Base-by-base conservation (phyloP, 2,113 vertebrate genomes). In the Cichladusa arquata region DNA sequence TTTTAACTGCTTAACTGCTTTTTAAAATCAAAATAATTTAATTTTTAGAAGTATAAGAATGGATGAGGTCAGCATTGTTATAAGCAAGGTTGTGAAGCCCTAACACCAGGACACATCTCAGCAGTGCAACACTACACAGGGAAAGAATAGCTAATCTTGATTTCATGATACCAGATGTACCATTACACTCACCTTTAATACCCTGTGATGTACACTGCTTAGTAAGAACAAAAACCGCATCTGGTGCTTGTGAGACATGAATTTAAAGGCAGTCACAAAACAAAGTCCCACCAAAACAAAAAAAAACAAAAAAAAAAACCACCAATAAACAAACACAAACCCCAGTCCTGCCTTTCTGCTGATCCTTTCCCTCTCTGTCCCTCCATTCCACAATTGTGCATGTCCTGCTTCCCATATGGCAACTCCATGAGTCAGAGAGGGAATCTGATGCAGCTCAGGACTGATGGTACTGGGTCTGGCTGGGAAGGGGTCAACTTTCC, bases 201-300 rank as follows among this genome's bases (percentile, higher is more conserved):
- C 18, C 18, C n/a, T 19, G 33, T 54, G 62, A 47, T 9, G 3
- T 40, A 12, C 5, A 5, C 4, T 73, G 44, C 14, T 56, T 19
- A 76, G 9, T 28, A 54, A 77, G 48, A 23, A 56, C 14, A 81
- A 90, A 84, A 78, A 26, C 2, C 0, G 1, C 0, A 0, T 14
- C 26, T 42, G 16, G 12, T 78, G 36, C n/a, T 80, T 45, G 18
- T 10, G 5, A 84, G 48, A 47, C 12, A 12, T 11, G 3, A 57
- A 56, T 70, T 81, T 48, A 40, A 65, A 90, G 65, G 31, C 36
- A 88, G 54, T 12, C 22, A 50, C 6, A 28, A 71, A 71, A 50
- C 42, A 28, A 79, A 47, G 7, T 1, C 19, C 44, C 33, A 47
- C 4, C 23, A 53, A 47, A 70, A 38, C 12, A 65, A 60, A 40